Base-by-base conservation (phyloP, 2,797 vertebrate species). In the Monodelphis domestica region DNA sequence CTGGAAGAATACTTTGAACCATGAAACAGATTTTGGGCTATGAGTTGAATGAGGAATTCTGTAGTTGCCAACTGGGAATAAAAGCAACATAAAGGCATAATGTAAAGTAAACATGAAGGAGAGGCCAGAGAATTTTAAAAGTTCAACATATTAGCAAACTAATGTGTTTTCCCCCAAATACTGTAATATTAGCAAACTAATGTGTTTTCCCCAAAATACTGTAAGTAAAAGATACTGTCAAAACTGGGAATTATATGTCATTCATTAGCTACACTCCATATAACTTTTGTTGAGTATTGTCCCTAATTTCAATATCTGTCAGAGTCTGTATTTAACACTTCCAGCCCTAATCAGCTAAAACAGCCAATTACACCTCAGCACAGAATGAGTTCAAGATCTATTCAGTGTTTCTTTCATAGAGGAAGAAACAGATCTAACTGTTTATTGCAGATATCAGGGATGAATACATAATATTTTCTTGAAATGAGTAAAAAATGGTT, bases 321-420 rank as follows among this genome's bases (percentile, higher is more conserved):
- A 93, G 30, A 54, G 38, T 96, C 95, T 95, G 57, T 96, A 95
- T 95, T 96, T 97, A 97, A 97, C 59, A 95, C 70, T 96, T 88
- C 59, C 14, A 93, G 21, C 29, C 89, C 95, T 96, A 96, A 96
- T 96, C 96, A 92, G 52, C 94, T 95, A 95, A 94, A 97, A 94
- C 50, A 94, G 94, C 89, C 95, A 96, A 96, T 97, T 95, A 97
- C 90, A 38, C 29, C 50, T 93, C 45, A 0, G 63, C 78, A 91
- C 94, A 95, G 91, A 89, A 53, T 45, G 93, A 70, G 70, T 96
- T 94, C 93, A 90, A 59, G n/a, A 53, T 57, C 89, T 55, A 93
- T 88, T 93, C 12, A 1, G 54, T 93, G 59, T 90, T 93, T 38
- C 12, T 90, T 93, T 38, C 12, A 92, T 88, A 93, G 53, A 88